phyloP scores from a whole-genome alignment of 2,888 invertebrate species.

The Trissonchulus sp. region DNA sequence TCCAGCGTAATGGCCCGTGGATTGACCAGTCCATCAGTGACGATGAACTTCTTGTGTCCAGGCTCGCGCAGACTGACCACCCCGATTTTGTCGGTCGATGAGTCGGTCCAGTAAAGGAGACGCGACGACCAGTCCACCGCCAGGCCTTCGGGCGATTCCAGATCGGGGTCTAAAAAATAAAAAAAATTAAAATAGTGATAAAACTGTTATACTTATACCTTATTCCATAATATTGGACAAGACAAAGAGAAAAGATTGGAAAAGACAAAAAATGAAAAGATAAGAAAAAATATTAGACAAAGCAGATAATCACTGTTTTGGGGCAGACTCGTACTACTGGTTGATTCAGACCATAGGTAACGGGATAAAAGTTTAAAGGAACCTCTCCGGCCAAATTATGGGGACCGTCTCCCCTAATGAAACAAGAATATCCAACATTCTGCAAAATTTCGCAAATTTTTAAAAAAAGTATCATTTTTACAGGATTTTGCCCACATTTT shows the following conservation, averaged over 20 bases:
- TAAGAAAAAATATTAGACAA: neutral
- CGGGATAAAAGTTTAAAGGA: no score
- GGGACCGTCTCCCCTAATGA: no score
- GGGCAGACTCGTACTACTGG: neutral
- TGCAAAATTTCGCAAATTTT: no score
- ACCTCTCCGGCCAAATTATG: no score
- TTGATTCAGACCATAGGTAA: no score
- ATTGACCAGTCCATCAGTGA: constrained; percentile 71
- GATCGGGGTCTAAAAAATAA: constrained; percentile 58
- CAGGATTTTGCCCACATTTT: no score
- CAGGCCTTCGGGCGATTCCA: constrained; percentile 84
- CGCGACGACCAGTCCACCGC: constrained; percentile 86
- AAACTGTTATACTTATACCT: no score
- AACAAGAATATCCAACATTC: no score
- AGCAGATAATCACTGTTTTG: neutral
- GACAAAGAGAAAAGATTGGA: no score
- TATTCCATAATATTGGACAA: no score
- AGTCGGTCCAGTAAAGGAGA: constrained; percentile 94
- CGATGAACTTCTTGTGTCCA: constrained; percentile 66
- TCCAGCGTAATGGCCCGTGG: constrained; percentile 92
- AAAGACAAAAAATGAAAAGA: neutral
- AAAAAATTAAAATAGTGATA: no score
- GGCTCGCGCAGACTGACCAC: constrained; percentile 76
- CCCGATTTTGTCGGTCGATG: constrained; percentile 76
- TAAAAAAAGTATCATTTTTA: no score